phyloP scores from a whole-genome alignment of 2,888 invertebrate species.

The Neria commutata region DNA sequence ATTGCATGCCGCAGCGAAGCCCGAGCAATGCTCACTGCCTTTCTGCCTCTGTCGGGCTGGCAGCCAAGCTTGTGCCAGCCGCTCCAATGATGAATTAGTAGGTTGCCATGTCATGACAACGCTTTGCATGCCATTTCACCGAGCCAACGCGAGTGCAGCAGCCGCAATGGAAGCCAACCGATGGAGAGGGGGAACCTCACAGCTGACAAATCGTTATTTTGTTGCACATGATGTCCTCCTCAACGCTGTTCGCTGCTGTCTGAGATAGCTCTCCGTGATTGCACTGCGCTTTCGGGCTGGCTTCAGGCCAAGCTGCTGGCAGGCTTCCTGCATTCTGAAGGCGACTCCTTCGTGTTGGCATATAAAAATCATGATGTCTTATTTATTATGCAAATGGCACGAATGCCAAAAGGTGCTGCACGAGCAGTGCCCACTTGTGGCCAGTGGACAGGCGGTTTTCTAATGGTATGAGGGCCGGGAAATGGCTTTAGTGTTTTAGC shows the following conservation, averaged over 20 bases:
- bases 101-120: constrained; percentile 56
- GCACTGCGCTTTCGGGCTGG: constrained; percentile 39
- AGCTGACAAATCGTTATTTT: constrained; percentile 4
- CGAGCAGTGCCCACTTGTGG: not conserved
- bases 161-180: too few relatives aligned
- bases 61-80: not conserved
- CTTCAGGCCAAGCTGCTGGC: not conserved
- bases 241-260: too few relatives aligned
- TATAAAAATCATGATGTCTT: constrained; percentile 2
- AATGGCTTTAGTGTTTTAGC: not conserved
- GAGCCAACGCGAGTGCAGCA: not conserved
- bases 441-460: not conserved
- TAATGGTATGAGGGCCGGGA: too few relatives aligned
- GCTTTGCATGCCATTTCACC: constrained; percentile 48
- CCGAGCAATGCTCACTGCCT: not conserved
- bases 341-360: not conserved
- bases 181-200: not conserved
- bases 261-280: too few relatives aligned
- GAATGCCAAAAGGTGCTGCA: not conserved
- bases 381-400: not conserved
- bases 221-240: not conserved
- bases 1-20: not conserved
- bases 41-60: not conserved
- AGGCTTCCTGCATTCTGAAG: not conserved
- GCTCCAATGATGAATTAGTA: constrained; percentile 57